Evolutionary conservation across 2,113 vertebrate genomes (phyloP).

Genomic region (Myiozetetes cayanensis): DNA sequence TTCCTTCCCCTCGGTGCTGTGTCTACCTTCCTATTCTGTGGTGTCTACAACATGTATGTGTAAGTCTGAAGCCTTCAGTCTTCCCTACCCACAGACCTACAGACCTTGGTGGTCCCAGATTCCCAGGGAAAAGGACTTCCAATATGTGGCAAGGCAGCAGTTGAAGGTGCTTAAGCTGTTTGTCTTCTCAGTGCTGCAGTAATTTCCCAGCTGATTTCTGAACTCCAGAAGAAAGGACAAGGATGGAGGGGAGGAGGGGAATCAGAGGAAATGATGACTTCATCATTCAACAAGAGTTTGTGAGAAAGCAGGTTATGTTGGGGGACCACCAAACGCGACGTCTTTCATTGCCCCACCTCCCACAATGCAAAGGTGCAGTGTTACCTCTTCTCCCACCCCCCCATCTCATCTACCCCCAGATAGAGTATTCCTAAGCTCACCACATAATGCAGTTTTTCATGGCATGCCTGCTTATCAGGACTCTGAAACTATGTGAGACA

Average conservation of each 20-base stretch:
- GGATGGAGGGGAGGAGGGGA: slow-evolving; percentile 44
- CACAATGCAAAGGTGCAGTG: slow-evolving; percentile 79
- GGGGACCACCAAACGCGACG: slow-evolving; percentile 84
- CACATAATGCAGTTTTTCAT: slow-evolving; percentile 91
- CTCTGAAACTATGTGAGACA: slow-evolving; percentile 95
- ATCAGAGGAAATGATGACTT: slow-evolving; percentile 23
- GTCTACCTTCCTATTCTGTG: not conserved
- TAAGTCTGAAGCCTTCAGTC: not conserved
- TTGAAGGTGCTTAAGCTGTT: slow-evolving; percentile 84
- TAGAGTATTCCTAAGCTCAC: slow-evolving; percentile 78
- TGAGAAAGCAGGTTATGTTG: slow-evolving; percentile 65
- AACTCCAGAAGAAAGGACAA: slow-evolving; percentile 52
- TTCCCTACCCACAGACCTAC: not conserved
- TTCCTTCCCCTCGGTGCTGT: not conserved
- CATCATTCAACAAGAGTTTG: slow-evolving; percentile 78
- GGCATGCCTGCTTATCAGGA: slow-evolving; percentile 86
- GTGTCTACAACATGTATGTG: not conserved
- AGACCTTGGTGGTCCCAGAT: not conserved
- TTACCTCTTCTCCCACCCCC: slow-evolving; percentile 81
- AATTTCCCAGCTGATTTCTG: slow-evolving; percentile 70
- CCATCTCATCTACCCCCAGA: slow-evolving; percentile 74
- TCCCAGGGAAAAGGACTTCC: slow-evolving; percentile 71
- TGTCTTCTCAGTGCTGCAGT: slow-evolving; percentile 49
- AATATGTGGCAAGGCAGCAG: slow-evolving; percentile 72
- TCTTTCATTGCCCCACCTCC: slow-evolving; percentile 81